Percentiles rank a stretch among this genome's conserved stretches.
phyloP scores from a whole-genome alignment of 2,888 invertebrate genomes.

The Sinodicranocentrus sp. region DNA sequence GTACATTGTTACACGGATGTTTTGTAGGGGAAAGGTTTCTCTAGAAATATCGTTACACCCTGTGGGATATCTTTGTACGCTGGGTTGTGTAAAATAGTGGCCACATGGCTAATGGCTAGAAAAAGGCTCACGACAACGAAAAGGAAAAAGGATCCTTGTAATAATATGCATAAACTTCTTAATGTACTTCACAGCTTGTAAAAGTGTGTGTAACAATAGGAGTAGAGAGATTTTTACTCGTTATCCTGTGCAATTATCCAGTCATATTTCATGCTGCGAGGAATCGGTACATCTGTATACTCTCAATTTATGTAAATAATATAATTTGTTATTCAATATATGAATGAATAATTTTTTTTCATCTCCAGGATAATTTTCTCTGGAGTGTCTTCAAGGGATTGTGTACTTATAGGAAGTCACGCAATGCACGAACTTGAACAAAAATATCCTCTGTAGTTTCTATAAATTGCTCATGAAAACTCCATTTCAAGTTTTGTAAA shows the following conservation, averaged over 20 bases:
- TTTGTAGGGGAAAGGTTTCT: slow-evolving; percentile 32
- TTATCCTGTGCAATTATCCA: slow-evolving; percentile 61
- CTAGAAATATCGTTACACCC: slow-evolving; percentile 63
- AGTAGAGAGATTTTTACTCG: slow-evolving; percentile 10
- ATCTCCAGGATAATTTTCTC: not conserved
- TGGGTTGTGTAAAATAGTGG: slow-evolving; percentile 16
- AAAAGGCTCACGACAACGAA: slow-evolving; percentile 2
- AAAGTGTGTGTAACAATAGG: slow-evolving; percentile 9
- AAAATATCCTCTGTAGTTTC: too few species aligned
- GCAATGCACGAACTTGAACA: too few species aligned
- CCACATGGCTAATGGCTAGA: slow-evolving; percentile 53
- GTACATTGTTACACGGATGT: not conserved
- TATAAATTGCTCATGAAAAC: too few species aligned
- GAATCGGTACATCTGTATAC: not conserved
- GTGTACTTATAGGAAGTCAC: too few species aligned
- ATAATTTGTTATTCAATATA: slow-evolving; percentile 2
- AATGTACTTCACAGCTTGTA: slow-evolving; percentile 64
- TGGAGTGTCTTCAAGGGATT: not conserved
- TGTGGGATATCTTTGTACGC: slow-evolving; percentile 62
- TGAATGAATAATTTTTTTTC: slow-evolving; percentile 1
- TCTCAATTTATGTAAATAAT: slow-evolving; percentile 37
- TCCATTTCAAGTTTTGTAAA: too few species aligned
- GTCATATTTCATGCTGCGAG: slow-evolving; percentile 43
- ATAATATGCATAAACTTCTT: slow-evolving; percentile 46
- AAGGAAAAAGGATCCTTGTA: slow-evolving; percentile 21